Conservation (phyloP, 2,113 vertebrate species). For the Rhinoptilus africanus region DNA sequence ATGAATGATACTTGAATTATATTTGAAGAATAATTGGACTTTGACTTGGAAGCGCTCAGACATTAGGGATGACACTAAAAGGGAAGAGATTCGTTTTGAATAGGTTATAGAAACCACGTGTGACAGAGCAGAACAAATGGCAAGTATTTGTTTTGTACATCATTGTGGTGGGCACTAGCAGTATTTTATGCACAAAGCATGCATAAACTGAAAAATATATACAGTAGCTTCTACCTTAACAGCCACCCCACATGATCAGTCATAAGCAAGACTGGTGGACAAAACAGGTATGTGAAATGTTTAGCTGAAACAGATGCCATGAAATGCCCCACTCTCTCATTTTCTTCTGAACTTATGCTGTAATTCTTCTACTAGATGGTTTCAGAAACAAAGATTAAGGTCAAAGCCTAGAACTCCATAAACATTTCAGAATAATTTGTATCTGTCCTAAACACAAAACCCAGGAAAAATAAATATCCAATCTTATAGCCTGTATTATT, state of each 20-base stretch:
- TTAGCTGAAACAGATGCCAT: neutral
- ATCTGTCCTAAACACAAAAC: neutral
- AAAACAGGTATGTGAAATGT: neutral
- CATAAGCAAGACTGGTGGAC: neutral
- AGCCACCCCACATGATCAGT: neutral
- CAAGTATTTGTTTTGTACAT: neutral
- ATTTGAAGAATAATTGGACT: slow-evolving; percentile 21
- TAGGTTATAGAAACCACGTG: neutral
- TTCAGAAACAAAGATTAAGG: neutral
- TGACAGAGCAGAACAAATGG: neutral
- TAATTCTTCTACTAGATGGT: neutral
- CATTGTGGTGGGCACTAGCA: neutral
- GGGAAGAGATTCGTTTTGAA: neutral
- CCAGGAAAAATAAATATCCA: neutral
- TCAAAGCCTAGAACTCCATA: neutral
- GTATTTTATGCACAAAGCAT: neutral
- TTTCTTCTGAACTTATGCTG: neutral
- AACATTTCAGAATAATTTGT: neutral
- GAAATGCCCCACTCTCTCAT: neutral
- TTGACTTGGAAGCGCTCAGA: slow-evolving; percentile 13
- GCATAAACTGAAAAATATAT: neutral
- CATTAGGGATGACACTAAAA: neutral
- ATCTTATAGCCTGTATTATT: neutral
- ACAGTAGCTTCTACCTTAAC: neutral
- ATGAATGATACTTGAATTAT: slow-evolving; percentile 18